Conservation (phyloP, 2,797 vertebrate genomes). For the Sibirionetta formosa region DNA sequence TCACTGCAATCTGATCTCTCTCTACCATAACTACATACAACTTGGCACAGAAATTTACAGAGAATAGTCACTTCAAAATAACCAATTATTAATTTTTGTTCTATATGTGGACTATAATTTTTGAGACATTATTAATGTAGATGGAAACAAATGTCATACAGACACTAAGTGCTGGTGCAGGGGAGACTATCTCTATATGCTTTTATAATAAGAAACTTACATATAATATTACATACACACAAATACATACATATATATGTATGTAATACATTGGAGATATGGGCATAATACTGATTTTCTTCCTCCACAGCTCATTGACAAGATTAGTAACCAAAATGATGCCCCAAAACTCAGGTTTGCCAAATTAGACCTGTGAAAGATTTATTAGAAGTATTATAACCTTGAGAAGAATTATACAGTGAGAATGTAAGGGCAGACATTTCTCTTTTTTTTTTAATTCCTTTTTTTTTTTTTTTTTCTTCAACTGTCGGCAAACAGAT, state of each 20-base stretch:
- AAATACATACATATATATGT: background rate
- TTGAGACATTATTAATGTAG: background rate
- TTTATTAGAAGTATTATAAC: background rate
- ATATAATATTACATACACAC: rapidly evolving
- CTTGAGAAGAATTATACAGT: background rate
- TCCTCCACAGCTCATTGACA: background rate
- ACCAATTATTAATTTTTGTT: background rate
- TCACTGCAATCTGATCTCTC: background rate
- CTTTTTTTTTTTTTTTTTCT: background rate
- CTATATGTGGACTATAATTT: background rate
- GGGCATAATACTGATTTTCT: background rate
- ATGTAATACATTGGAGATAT: background rate
- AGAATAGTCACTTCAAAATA: background rate
- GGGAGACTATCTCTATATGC: background rate
- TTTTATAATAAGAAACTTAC: background rate
- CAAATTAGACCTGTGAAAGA: background rate
- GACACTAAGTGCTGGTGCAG: background rate
- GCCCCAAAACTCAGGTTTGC: background rate
- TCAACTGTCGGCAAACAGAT: background rate
- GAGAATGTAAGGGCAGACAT: background rate
- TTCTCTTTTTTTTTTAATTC: background rate
- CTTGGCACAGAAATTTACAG: rapidly evolving
- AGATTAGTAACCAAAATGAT: background rate
- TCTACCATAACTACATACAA: background rate
- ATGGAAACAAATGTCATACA: background rate